A percentile compares a stretch with the other conserved stretches of the same genome.
These are phyloP conservation scores for Dryoscopus gambensis DNA, from an alignment of 2,113 vertebrate species.

Conservation along the genomic window DNA sequence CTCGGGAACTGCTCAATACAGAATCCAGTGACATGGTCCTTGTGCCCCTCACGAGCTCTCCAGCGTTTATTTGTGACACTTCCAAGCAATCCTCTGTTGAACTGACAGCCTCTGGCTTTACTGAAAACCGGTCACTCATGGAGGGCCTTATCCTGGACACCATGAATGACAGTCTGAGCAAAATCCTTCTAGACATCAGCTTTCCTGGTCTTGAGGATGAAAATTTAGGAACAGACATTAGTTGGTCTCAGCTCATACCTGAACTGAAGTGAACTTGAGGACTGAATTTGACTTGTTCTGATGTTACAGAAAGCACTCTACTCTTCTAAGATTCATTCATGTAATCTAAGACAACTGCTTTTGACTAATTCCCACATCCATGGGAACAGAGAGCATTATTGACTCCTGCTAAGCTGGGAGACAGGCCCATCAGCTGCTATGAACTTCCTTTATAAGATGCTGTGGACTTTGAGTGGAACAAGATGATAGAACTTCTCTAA, in stretches of 20 bases:
- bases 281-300: background rate
- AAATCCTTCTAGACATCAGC: slow-evolving; percentile 92
- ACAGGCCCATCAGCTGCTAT: background rate
- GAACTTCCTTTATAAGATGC: background rate
- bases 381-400: background rate
- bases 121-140: slow-evolving; percentile 80
- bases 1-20: slow-evolving; percentile 75
- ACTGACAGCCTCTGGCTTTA: slow-evolving; percentile 48
- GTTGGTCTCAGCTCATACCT: slow-evolving; percentile 85
- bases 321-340: background rate
- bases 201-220: slow-evolving; percentile 88
- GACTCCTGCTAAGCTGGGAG: slow-evolving; percentile 25
- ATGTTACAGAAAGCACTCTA: background rate
- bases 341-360: background rate
- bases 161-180: slow-evolving; percentile 93
- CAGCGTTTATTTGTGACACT: slow-evolving; percentile 3
- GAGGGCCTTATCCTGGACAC: slow-evolving; percentile 92
- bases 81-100: slow-evolving; percentile 68
- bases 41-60: slow-evolving; percentile 35
- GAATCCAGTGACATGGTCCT: slow-evolving; percentile 46
- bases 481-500: background rate
- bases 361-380: background rate
- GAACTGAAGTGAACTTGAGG: slow-evolving; percentile 75
- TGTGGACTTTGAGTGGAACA: background rate
- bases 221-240: slow-evolving; percentile 76